phyloP scores from a whole-genome alignment of 2,113 vertebrate species.

The Sakesphorus luctuosus region DNA sequence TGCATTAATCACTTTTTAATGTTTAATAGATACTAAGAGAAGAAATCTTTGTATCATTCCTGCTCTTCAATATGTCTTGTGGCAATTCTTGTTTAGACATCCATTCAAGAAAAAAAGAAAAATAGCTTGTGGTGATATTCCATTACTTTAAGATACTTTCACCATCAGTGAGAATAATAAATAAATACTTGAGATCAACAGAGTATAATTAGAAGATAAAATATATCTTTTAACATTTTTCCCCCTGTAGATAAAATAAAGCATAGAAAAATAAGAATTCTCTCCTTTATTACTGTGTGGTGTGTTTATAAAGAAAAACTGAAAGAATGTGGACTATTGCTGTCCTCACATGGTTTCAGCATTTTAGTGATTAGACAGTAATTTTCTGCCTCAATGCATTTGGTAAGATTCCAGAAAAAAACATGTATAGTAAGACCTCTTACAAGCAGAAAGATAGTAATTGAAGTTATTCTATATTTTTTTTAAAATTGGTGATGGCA shows the following conservation, averaged over 20 bases:
- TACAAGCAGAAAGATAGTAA: neutral
- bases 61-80: neutral
- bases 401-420: neutral
- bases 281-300: neutral
- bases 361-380: neutral
- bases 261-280: neutral
- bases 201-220: neutral
- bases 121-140: neutral
- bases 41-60: constrained; percentile 1
- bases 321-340: neutral
- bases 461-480: neutral
- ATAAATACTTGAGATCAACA: neutral
- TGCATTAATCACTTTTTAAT: neutral
- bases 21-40: neutral
- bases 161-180: neutral
- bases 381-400: neutral
- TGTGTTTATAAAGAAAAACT: neutral
- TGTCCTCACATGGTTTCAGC: neutral
- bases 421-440: neutral
- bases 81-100: neutral
- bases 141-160: neutral
- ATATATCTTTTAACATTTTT: neutral
- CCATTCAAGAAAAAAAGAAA: neutral
- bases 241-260: neutral
- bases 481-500: neutral